Conservation (phyloP, 2,797 vertebrate genomes). For the Etheostoma nigrum region DNA sequence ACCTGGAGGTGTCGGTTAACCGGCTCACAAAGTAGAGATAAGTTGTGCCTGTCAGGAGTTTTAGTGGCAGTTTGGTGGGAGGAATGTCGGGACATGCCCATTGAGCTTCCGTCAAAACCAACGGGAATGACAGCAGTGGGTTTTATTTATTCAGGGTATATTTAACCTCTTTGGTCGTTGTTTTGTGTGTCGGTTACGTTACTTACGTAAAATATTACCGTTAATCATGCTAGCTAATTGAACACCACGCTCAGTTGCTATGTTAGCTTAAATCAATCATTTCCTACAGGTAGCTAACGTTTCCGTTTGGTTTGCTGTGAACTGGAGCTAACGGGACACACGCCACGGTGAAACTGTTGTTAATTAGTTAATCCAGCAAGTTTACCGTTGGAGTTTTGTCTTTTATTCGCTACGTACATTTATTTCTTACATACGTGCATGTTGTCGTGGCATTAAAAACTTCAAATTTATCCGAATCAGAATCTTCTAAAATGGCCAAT, state of each 20-base stretch:
- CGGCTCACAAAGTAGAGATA: constrained; percentile 4
- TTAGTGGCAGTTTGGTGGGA: constrained; percentile 40
- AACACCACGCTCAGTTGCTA: not conserved
- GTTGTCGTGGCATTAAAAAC: not conserved
- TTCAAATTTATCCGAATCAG: too few relatives aligned
- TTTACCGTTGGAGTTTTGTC: not conserved
- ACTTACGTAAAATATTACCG: not conserved
- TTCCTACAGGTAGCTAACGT: constrained; percentile 14
- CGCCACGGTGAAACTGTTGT: too few relatives aligned
- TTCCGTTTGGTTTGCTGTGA: not conserved
- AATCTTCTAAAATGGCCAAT: too few relatives aligned
- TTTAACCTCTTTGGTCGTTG: not conserved
- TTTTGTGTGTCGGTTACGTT: not conserved
- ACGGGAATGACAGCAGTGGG: constrained; percentile 53
- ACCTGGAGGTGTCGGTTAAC: not conserved
- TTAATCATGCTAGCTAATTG: not conserved
- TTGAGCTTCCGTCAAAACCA: constrained; percentile 33
- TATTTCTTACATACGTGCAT: too few relatives aligned
- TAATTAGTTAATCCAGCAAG: not conserved
- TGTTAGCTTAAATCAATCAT: not conserved
- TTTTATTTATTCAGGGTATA: not conserved
- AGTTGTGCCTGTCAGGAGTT: constrained; percentile 16
- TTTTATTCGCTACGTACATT: not conserved
- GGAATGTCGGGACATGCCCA: constrained; percentile 79
- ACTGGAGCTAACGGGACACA: not conserved